Percentiles rank a stretch among this genome's conserved stretches.
phyloP scores from a whole-genome alignment of 1,140 invertebrate species.

The Trichonephila inaurata region DNA sequence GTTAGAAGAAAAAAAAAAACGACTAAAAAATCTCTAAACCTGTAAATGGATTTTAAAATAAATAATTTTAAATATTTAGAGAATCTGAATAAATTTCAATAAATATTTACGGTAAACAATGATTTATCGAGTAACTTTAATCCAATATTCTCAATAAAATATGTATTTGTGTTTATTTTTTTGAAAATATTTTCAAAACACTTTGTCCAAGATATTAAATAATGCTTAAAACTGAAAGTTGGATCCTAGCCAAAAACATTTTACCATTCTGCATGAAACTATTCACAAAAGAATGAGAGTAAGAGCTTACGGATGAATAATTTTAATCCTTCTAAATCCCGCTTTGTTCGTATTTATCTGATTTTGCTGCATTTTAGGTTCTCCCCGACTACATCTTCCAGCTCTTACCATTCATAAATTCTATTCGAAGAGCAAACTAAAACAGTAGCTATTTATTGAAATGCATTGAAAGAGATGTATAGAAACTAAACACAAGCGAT shows the following conservation, averaged over 20 bases:
- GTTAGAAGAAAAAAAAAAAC: too few species aligned
- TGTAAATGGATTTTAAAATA: too few species aligned
- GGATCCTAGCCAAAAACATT: conserved; percentile 8
- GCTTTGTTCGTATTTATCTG: conserved; percentile 2
- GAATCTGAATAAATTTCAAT: neutral
- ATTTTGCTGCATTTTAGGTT: conserved; percentile 12
- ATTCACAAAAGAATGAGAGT: conserved; percentile 26
- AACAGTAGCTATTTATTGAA: neutral
- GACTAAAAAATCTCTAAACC: too few species aligned
- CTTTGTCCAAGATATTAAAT: conserved; percentile 27
- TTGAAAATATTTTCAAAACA: conserved; percentile 2
- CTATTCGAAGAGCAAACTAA: neutral
- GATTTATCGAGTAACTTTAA: neutral
- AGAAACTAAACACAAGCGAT: too few species aligned
- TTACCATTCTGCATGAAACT: conserved; percentile 19
- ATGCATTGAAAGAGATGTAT: too few species aligned
- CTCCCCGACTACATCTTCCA: neutral
- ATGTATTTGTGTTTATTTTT: neutral
- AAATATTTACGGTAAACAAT: neutral
- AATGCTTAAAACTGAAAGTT: neutral
- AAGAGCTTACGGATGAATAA: neutral
- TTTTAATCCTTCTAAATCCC: conserved; percentile 13
- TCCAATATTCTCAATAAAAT: neutral
- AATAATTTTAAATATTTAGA: too few species aligned
- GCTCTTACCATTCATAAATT: neutral